Evolutionary conservation across 2,113 vertebrate genomes (phyloP).

Genomic region (Ptilorrhoa leucosticta): DNA sequence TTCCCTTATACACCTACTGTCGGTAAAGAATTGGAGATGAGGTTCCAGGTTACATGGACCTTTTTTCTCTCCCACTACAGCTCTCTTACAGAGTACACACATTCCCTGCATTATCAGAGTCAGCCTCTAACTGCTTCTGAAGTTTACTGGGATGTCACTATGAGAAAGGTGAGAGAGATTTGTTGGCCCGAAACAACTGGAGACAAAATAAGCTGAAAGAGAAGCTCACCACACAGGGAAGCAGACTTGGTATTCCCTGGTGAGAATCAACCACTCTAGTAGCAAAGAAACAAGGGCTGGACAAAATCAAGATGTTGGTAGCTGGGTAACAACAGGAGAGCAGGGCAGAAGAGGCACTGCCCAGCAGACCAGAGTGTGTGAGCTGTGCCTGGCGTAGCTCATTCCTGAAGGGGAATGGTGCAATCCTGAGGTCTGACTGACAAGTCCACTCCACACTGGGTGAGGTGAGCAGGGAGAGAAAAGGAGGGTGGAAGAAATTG

Average conservation of each 20-base stretch:
- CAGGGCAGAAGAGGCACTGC: neutral
- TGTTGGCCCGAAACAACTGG: neutral
- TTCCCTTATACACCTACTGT: neutral
- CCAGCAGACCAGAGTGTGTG: neutral
- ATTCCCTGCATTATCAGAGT: neutral
- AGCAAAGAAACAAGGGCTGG: neutral
- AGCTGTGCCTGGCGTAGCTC: neutral
- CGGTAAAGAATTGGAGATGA: neutral
- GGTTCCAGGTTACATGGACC: neutral
- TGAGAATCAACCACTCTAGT: neutral
- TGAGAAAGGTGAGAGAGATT: neutral
- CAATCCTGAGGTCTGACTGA: neutral
- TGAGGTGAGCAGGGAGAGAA: neutral
- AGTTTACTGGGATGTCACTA: neutral
- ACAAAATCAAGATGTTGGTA: neutral
- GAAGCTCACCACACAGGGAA: neutral
- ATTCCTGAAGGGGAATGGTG: neutral
- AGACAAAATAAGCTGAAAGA: neutral
- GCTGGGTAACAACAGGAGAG: neutral
- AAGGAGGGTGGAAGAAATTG: neutral
- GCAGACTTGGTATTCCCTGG: neutral
- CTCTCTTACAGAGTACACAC: neutral
- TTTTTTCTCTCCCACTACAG: neutral
- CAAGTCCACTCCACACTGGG: neutral
- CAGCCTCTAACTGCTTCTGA: neutral